Percentiles rank a stretch among this genome's conserved stretches.
phyloP scores from a whole-genome alignment of 2,797 vertebrate species.

The Telmatherina bonti region DNA sequence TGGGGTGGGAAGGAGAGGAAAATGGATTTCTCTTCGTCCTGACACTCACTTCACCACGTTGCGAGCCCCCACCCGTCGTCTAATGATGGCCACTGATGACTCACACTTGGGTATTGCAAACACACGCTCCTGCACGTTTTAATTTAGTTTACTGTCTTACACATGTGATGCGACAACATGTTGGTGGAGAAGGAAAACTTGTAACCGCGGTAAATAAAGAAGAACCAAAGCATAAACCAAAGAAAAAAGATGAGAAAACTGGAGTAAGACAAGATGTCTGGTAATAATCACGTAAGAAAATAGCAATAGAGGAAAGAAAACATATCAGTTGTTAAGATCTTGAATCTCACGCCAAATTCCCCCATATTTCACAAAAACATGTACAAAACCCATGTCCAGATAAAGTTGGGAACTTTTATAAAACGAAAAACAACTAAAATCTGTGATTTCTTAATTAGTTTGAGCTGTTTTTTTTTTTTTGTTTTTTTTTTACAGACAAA shows the following conservation, averaged over 20 bases:
- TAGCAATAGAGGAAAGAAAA: neutral
- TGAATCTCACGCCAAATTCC: neutral
- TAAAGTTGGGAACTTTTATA: neutral
- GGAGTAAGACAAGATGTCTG: neutral
- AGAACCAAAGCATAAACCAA: constrained; percentile 1
- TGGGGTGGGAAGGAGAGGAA: constrained; percentile 33
- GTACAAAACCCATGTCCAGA: neutral
- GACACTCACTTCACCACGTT: constrained; percentile 74
- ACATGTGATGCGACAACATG: constrained; percentile 46
- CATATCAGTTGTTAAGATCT: neutral
- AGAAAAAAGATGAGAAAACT: constrained; percentile 4
- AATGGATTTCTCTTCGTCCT: constrained; percentile 73
- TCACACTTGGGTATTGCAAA: constrained; percentile 70
- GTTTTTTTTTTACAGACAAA: too few relatives aligned
- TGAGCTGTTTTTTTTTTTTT: neutral
- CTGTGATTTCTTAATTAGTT: neutral
- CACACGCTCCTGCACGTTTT: constrained; percentile 60
- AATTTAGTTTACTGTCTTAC: constrained; percentile 52
- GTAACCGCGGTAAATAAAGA: constrained; percentile 18
- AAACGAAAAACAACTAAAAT: neutral
- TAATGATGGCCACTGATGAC: constrained; percentile 73
- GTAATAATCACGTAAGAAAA: neutral
- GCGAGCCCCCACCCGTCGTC: constrained; percentile 52
- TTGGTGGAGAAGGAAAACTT: constrained; percentile 19
- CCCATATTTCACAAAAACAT: neutral